phyloP scores from a whole-genome alignment of 2,113 vertebrate genomes.

The Brevimyrus niger region DNA sequence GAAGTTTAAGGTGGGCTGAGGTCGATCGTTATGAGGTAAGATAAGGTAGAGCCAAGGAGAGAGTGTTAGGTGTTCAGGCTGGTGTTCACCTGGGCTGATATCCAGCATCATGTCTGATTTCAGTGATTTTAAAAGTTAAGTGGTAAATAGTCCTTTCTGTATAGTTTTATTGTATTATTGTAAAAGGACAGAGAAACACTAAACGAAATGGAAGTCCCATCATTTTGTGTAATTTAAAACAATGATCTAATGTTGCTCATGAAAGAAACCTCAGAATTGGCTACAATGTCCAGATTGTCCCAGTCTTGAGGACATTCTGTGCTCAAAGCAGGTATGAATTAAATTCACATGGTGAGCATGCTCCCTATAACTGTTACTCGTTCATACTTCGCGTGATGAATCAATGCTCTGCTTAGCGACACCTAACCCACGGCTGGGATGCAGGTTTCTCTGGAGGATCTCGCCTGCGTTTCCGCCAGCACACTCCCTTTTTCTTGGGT shows the following conservation, averaged over 20 bases:
- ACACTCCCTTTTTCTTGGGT: neutral
- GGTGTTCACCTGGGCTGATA: neutral
- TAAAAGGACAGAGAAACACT: neutral
- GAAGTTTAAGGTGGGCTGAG: neutral
- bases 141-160: neutral
- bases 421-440: neutral
- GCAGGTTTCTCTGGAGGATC: neutral
- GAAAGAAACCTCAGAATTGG: neutral
- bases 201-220: neutral
- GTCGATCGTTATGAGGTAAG: neutral
- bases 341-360: neutral
- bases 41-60: neutral
- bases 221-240: neutral
- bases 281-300: neutral
- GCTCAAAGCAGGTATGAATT: neutral
- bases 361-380: neutral
- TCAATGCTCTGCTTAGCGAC: neutral
- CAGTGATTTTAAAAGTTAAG: neutral
- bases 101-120: neutral
- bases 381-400: neutral
- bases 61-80: neutral
- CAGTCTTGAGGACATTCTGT: neutral
- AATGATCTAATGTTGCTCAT: neutral
- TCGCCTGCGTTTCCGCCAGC: neutral
- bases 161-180: neutral